Base-by-base conservation (phyloP, 2,888 invertebrate species). In the Trachelus iudaicus region DNA sequence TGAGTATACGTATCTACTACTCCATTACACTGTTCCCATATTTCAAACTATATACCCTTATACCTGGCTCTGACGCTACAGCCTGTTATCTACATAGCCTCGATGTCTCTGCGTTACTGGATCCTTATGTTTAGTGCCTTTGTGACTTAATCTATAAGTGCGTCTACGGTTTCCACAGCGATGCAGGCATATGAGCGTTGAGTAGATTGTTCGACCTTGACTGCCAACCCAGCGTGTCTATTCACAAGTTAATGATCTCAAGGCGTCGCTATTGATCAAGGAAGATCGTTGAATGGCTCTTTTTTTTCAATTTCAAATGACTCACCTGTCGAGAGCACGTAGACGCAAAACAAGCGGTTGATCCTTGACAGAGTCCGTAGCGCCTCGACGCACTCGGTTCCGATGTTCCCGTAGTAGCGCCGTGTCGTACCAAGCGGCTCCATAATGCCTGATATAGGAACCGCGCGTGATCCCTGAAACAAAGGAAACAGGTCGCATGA, bases 401-500 rank as follows among this genome's bases (percentile, higher is more conserved):
- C 90, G 89, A 87, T 90, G 90, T 83, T 85, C 88, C 81, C 88
- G 90, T 85, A 91, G 86, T 79, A 87, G 84, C 78, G 83, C 81
- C 77, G 89, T 84, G 82, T 91, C 91, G 84, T 91, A 91, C 86
- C 88, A 88, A 73, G 90, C 91, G 77, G 89, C 87, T 83, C 90
- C 90, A 85, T 91, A 91, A 82, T 91, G 88, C 73, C 88, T 88
- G 85, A 91, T 88, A 84, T 90, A 91, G 80, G 91, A 89, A 80
- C 87, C 85, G 75, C 85, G 88, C 75, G 89, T 89, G 83, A 91
- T 90, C 81, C 88, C 91, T 91, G 86, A 76, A 89, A 89, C 75
- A 56, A 56, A 56, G 56, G 56, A 56, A 56, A 56, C 56, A 56
- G 23, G 56, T 56, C 56, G 56, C 56, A 56, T 56, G 56, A 56